These are phyloP conservation scores for Drosophila pseudotalamancana DNA, from an alignment of 2,888 invertebrate genomes.

Conservation along the genomic window DNA sequence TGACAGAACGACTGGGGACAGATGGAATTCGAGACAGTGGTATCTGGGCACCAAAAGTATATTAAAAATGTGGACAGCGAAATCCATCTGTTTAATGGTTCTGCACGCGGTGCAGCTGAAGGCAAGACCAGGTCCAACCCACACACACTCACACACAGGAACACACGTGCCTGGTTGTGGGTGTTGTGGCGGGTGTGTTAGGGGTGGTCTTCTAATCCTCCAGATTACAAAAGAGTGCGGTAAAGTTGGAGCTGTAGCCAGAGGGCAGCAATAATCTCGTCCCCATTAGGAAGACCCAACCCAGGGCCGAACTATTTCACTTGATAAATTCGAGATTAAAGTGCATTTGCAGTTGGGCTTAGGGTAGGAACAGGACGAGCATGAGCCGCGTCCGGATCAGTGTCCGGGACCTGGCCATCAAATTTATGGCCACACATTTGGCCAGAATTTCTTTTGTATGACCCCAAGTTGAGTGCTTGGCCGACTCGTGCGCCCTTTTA, in stretches of 20 bases:
- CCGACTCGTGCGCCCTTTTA: slow-evolving; percentile 65
- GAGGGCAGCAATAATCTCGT: slow-evolving; percentile 43
- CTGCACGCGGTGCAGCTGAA: slow-evolving; percentile 25
- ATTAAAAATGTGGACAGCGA: slow-evolving; percentile 71
- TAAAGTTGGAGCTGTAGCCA: slow-evolving; percentile 47
- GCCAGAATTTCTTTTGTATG: slow-evolving; percentile 56
- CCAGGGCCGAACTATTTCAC: slow-evolving; percentile 66
- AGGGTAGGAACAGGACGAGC: slow-evolving; percentile 14
- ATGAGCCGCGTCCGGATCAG: slow-evolving; percentile 2
- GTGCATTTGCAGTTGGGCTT: slow-evolving; percentile 76
- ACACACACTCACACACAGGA: slow-evolving; percentile 15
- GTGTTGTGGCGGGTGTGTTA: slow-evolving; percentile 14
- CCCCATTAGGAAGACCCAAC: slow-evolving; percentile 43
- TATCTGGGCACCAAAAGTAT: slow-evolving; percentile 35
- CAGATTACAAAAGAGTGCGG: slow-evolving; percentile 67
- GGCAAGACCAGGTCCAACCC: slow-evolving; percentile 36
- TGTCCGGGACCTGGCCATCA: slow-evolving; percentile 45
- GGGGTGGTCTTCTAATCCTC: slow-evolving; percentile 58
- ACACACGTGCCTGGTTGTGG: slow-evolving; percentile 29
- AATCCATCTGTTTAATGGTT: slow-evolving; percentile 78
- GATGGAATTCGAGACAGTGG: slow-evolving; percentile 15
- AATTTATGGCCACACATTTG: slow-evolving; percentile 83
- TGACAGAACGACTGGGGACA: neutral
- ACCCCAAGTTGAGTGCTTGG: slow-evolving; percentile 15
- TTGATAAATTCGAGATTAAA: slow-evolving; percentile 81